A percentile compares a stretch with the other conserved stretches of the same genome.
Evolutionary conservation across 2,797 vertebrate genomes (phyloP).

Genomic region (Remorina albescens): DNA sequence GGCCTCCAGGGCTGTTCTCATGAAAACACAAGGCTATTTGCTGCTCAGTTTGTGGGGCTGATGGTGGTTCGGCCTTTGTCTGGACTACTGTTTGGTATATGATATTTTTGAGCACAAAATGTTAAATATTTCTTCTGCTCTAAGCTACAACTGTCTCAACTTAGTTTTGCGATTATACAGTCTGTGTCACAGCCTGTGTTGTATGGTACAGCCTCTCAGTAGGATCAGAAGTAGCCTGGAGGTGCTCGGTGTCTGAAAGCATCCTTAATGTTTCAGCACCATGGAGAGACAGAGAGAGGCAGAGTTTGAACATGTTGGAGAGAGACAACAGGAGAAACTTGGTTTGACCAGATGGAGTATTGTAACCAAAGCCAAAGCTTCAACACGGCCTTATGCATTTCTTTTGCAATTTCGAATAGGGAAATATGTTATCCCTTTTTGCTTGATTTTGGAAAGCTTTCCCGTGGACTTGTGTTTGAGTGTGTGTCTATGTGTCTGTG

Average conservation of each 20-base stretch:
- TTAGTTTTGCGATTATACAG: neutral
- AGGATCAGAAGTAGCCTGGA: conserved; percentile 2
- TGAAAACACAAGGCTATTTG: neutral
- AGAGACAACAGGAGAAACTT: conserved; percentile 14
- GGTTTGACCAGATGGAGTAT: conserved; percentile 1
- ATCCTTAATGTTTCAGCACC: conserved; percentile 6
- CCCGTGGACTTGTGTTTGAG: conserved; percentile 67
- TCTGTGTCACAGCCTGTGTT: neutral
- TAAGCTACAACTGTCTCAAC: neutral
- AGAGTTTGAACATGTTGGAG: conserved; percentile 12
- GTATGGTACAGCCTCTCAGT: neutral
- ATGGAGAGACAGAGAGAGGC: neutral
- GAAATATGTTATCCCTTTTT: conserved; percentile 21
- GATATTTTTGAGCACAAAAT: neutral
- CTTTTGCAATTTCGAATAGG: conserved; percentile 2
- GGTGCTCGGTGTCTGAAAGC: neutral
- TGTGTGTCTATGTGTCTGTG: conserved; percentile 72
- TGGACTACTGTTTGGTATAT: neutral
- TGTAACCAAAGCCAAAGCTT: conserved; percentile 10
- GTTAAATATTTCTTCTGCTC: neutral
- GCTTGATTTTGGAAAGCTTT: conserved; percentile 44
- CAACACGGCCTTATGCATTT: conserved; percentile 16
- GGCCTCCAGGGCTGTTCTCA: neutral
- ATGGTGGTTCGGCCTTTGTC: neutral
- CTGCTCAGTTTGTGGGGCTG: neutral